A percentile compares a stretch with the other conserved stretches of the same genome.
phyloP scores from a whole-genome alignment of 2,797 vertebrate species.

The Phataginus tetradactyla region DNA sequence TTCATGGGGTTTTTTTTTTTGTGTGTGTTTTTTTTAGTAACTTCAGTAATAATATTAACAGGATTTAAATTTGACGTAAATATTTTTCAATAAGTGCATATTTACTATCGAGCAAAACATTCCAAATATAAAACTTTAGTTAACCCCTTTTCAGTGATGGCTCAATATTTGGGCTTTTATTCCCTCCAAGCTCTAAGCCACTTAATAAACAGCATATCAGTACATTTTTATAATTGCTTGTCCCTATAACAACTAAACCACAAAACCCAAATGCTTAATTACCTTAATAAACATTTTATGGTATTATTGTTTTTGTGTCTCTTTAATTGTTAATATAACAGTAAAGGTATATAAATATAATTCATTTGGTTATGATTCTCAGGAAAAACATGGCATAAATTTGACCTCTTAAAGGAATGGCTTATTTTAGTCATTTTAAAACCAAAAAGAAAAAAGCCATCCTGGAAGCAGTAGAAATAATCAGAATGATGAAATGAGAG shows the following conservation, averaged over 20 bases:
- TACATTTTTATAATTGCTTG: constrained; percentile 19
- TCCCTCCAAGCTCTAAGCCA: not conserved
- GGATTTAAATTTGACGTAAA: not conserved
- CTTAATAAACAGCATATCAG: not conserved
- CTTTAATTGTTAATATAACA: constrained; percentile 11
- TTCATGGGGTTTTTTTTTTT: not conserved
- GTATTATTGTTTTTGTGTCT: not conserved
- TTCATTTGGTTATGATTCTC: not conserved
- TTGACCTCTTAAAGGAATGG: not conserved
- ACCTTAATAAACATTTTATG: not conserved
- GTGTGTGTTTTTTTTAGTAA: not conserved
- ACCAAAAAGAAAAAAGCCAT: not conserved
- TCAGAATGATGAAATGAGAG: constrained; percentile 3
- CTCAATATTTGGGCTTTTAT: constrained; percentile 19
- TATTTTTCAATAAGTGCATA: not conserved
- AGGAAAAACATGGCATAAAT: not conserved
- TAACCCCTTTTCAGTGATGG: not conserved
- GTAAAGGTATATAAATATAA: not conserved
- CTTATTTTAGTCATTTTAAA: constrained; percentile 29
- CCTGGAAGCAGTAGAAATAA: not conserved
- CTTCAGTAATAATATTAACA: not conserved
- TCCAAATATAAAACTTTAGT: not conserved
- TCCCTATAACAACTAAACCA: not conserved
- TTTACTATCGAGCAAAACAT: not conserved
- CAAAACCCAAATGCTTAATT: constrained; percentile 18